Percentiles rank a stretch among this genome's conserved stretches.
phyloP scores from a whole-genome alignment of 2,113 vertebrate genomes.

The Chitala chitala region DNA sequence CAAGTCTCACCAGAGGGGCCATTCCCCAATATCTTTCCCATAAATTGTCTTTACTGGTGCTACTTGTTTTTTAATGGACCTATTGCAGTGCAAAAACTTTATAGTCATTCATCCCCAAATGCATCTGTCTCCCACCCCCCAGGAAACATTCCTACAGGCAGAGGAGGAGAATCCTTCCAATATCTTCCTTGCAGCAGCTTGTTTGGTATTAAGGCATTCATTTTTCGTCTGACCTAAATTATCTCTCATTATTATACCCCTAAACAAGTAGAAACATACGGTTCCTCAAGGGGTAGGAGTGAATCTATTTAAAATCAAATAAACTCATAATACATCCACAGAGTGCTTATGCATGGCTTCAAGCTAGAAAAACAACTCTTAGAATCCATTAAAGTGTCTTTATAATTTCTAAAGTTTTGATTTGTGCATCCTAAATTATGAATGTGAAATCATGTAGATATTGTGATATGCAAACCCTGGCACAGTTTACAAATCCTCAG shows the following conservation, averaged over 20 bases:
- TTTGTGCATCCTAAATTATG: too few relatives aligned
- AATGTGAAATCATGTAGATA: too few relatives aligned
- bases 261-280: background rate
- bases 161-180: background rate
- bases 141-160: background rate
- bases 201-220: background rate
- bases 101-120: background rate
- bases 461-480: too few relatives aligned
- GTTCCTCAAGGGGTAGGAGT: background rate
- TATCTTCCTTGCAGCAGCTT: slow-evolving; percentile 9
- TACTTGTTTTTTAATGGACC: slow-evolving; percentile 13
- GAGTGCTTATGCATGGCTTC: too few relatives aligned
- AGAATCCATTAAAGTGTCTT: too few relatives aligned
- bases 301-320: background rate
- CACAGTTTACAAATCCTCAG: too few relatives aligned
- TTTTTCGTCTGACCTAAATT: slow-evolving; percentile 12
- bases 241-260: background rate
- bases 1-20: background rate
- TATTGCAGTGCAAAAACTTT: background rate
- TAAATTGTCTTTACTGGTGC: background rate
- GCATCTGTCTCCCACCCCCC: background rate
- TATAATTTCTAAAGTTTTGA: too few relatives aligned
- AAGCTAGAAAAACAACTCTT: too few relatives aligned
- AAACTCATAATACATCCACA: background rate
- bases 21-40: background rate